These are phyloP conservation scores for Hyla sarda DNA, from an alignment of 2,113 vertebrate species.

Conservation along the genomic window DNA sequence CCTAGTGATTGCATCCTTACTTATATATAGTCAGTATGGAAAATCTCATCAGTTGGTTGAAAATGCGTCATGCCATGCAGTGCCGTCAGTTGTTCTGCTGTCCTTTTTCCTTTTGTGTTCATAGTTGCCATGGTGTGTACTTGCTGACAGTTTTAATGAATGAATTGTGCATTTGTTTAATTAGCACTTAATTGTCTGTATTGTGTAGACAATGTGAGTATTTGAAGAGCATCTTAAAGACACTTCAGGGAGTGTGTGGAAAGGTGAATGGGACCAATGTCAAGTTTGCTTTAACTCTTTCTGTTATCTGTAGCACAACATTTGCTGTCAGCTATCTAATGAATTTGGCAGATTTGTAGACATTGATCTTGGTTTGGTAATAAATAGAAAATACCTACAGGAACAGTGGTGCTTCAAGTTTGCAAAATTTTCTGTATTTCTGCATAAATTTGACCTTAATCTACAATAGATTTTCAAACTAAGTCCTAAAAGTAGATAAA, in stretches of 20 bases:
- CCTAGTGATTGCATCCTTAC: too few species aligned
- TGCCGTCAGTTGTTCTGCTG: background rate
- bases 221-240: slow-evolving; percentile 1
- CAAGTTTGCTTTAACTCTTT: too few species aligned
- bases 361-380: background rate
- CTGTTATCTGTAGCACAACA: background rate
- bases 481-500: too few species aligned
- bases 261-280: background rate
- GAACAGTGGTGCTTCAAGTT: too few species aligned
- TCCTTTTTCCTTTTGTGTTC: background rate
- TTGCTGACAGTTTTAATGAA: background rate
- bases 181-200: background rate
- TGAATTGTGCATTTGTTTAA: background rate
- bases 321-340: background rate
- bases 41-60: background rate
- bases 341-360: background rate
- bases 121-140: background rate
- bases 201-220: background rate
- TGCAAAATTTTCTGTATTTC: too few species aligned
- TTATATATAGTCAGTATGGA: too few species aligned
- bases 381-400: background rate
- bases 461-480: too few species aligned
- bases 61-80: background rate
- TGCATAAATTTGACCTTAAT: too few species aligned
- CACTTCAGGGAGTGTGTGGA: background rate